Conservation (phyloP, 2,113 vertebrate species). For the Papio anubis region DNA sequence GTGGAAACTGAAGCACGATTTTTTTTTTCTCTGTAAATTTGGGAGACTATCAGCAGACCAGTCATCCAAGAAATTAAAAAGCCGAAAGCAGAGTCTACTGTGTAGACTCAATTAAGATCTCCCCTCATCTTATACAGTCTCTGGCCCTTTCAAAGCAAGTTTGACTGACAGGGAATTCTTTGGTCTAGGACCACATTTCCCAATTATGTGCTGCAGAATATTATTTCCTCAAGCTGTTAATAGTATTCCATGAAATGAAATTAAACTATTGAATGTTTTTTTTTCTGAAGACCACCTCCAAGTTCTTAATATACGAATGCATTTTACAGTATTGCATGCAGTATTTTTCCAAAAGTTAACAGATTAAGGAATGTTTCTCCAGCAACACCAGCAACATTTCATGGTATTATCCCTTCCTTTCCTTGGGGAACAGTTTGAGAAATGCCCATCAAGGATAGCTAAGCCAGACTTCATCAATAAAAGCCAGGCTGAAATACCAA, state of each 20-base stretch:
- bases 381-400: not conserved
- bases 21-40: not conserved
- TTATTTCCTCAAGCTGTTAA: constrained; percentile 1
- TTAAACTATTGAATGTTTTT: not conserved
- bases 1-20: not conserved
- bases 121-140: constrained; percentile 20
- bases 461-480: not conserved
- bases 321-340: not conserved
- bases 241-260: not conserved
- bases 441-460: not conserved
- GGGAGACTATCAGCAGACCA: constrained; percentile 46
- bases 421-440: not conserved
- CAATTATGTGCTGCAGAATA: not conserved
- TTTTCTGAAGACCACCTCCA: not conserved
- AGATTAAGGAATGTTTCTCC: not conserved
- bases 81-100: not conserved
- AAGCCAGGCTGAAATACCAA: not conserved
- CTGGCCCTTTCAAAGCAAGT: not conserved
- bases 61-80: constrained; percentile 72
- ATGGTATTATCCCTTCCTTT: not conserved
- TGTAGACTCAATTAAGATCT: constrained; percentile 50
- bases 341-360: not conserved
- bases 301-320: not conserved
- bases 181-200: not conserved
- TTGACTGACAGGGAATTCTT: constrained; percentile 18